Base-by-base conservation (phyloP, 2,888 invertebrate species). In the Cataglyphis livida region DNA sequence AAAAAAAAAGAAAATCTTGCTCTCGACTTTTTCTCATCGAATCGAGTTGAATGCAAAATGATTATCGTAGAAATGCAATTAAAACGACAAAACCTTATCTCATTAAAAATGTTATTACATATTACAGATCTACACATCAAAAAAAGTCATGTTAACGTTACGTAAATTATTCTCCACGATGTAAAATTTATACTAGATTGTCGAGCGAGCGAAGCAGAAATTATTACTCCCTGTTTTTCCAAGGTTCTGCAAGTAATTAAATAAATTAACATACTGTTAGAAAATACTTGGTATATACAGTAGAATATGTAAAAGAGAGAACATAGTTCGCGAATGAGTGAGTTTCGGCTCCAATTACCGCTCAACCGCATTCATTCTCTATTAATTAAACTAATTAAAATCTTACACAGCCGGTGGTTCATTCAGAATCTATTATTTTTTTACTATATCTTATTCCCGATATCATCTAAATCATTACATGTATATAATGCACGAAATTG, bases 331-430 rank as follows among this genome's bases (percentile, higher is more conserved):
- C 41, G 21, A 79, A 61, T 44, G n/a, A 48, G 10, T 21, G 6
- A 70, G 35, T 59, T 79, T 44, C 44, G 59, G 7, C 44, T 41
- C 25, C 21, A 59, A 70, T 70, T 70, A 59, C 21, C 44, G 5
- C 18, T 12, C 9, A 57, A 28, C 18, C 18, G 9, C 70, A 18
- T 48, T 59, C 35, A 35, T 28, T 32, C 6, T 7, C 38, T 54
- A 78, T 79, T 59, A 70, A 61, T 79, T 79, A 78, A 78, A 70
- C 44, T 78, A 78, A 78, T 70, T 70, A 79, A 79, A 70, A 61
- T 44, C 59, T 59, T 70, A 9, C 7, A 44, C 21, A 59, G 41
- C 28, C 18, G 1, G 28, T 59, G 0, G 12, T 28, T 32, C 57
- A 41, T 68, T 44, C 9, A 15, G 41, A 41, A 1, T 59, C 21